Conservation (phyloP, 2,797 vertebrate genomes). For the Fringilla coelebs region DNA sequence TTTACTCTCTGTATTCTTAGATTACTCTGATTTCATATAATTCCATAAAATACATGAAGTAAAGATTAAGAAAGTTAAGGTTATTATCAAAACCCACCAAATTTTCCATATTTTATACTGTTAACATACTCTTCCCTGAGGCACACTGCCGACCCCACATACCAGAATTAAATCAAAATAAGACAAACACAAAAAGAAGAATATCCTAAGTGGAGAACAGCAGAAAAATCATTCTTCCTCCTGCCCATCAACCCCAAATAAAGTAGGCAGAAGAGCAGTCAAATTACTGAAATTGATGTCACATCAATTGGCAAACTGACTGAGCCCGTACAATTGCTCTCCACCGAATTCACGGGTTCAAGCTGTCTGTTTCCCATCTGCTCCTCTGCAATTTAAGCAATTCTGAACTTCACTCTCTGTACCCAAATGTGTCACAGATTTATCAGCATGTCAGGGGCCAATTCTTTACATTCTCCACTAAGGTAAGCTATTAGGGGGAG, state of each 20-base stretch:
- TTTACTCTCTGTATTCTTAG: not conserved
- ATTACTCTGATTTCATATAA: not conserved
- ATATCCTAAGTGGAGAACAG: not conserved
- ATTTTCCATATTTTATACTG: not conserved
- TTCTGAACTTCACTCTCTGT: conserved; percentile 61
- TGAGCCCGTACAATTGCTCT: conserved; percentile 48
- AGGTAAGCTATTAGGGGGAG: conserved; percentile 57
- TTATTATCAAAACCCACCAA: not conserved
- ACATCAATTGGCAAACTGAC: conserved; percentile 58
- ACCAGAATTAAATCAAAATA: not conserved
- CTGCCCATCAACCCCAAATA: conserved; percentile 38
- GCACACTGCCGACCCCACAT: not conserved
- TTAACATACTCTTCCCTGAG: not conserved
- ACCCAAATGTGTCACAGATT: conserved; percentile 53
- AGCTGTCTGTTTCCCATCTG: conserved; percentile 66
- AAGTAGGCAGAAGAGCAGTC: conserved; percentile 47
- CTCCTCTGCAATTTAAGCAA: conserved; percentile 70
- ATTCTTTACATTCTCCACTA: conserved; percentile 52
- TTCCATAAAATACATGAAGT: not conserved
- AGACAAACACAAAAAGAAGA: conserved; percentile 3
- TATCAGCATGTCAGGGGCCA: conserved; percentile 57
- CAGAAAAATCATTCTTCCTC: conserved; percentile 45
- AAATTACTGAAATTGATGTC: conserved; percentile 71
- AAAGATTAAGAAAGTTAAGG: not conserved
- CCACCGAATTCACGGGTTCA: conserved; percentile 44